phyloP scores from a whole-genome alignment of 2,888 invertebrate species.

The Cheiracanthium punctorium region DNA sequence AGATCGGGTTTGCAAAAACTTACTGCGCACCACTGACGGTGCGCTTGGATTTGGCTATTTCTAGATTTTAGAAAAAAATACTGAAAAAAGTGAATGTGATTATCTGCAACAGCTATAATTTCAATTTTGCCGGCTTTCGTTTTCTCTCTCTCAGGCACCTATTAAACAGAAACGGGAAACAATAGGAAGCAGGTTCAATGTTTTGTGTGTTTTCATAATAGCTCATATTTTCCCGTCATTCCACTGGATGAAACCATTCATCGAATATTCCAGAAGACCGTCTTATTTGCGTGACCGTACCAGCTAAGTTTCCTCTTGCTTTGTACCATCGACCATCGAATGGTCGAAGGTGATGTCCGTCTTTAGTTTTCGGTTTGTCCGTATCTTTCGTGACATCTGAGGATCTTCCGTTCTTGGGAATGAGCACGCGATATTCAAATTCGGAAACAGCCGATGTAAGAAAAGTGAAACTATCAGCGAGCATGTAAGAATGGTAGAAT shows the following conservation, averaged over 20 bases:
- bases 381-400: slow-evolving; percentile 44
- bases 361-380: slow-evolving; percentile 51
- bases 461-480: slow-evolving; percentile 49
- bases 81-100: no score
- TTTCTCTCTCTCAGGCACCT: no score
- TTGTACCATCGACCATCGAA: slow-evolving; percentile 28
- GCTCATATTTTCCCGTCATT: no score
- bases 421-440: slow-evolving; percentile 64
- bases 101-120: no score
- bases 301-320: slow-evolving; percentile 25
- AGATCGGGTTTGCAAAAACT: no score
- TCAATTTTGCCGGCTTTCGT: no score
- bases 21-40: no score
- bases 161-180: no score
- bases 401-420: slow-evolving; percentile 26
- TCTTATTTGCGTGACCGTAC: slow-evolving; percentile 46
- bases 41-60: no score
- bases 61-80: no score
- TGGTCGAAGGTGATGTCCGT: slow-evolving; percentile 35
- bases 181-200: no score
- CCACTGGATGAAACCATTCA: slow-evolving; percentile 47
- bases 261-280: slow-evolving; percentile 38
- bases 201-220: no score
- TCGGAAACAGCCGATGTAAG: slow-evolving; percentile 25
- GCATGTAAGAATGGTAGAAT: slow-evolving; percentile 42